phyloP scores from a whole-genome alignment of 1,140 invertebrate species.

The Orius insidiosus region DNA sequence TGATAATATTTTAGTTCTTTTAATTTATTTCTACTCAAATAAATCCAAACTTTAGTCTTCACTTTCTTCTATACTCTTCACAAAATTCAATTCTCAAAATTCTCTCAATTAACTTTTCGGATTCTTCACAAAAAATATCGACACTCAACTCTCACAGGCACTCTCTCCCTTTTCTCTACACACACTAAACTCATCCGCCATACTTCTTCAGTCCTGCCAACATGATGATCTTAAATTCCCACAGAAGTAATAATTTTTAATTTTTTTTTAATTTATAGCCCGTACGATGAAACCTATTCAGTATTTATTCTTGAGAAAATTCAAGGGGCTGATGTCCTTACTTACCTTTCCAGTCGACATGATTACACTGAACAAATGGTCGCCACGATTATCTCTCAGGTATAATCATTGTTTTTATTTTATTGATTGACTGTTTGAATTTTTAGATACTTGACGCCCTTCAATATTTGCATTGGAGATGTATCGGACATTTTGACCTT shows the following conservation, averaged over 20 bases:
- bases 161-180: neutral
- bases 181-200: too few relatives aligned
- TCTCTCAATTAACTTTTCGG: too few relatives aligned
- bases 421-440: neutral
- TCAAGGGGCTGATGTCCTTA: conserved; percentile 78
- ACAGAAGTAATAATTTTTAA: neutral
- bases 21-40: too few relatives aligned
- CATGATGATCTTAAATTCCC: neutral
- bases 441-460: conserved; percentile 60
- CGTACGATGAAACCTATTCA: conserved; percentile 35
- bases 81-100: too few relatives aligned
- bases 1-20: too few relatives aligned
- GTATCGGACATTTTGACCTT: conserved; percentile 79
- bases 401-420: too few relatives aligned
- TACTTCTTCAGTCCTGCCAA: too few relatives aligned
- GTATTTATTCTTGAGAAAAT: conserved; percentile 71
- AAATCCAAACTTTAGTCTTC: too few relatives aligned
- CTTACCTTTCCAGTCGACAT: conserved; percentile 67
- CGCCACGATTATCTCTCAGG: conserved; percentile 61
- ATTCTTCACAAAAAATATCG: too few relatives aligned
- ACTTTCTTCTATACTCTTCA: too few relatives aligned
- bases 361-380: conserved; percentile 85
- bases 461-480: conserved; percentile 85
- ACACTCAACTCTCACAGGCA: too few relatives aligned
- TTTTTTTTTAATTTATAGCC: conserved; percentile 13